Conservation (phyloP, 1,140 invertebrate species). For the Drosophila mojavensis region DNA sequence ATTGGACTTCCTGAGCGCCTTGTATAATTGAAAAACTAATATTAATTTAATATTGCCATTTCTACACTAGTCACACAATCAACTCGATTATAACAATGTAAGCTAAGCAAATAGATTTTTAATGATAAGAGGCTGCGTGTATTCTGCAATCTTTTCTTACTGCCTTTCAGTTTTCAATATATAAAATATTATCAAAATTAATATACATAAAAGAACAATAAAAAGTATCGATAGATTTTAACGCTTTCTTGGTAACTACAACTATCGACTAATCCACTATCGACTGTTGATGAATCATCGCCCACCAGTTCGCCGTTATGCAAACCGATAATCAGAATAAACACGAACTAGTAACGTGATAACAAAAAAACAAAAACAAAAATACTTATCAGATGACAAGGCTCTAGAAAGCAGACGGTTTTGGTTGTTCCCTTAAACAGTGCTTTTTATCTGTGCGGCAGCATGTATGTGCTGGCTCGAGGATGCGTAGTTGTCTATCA, state of each 20-base stretch:
- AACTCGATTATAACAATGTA: too few relatives aligned
- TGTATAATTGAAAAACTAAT: too few relatives aligned
- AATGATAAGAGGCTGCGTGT: too few relatives aligned
- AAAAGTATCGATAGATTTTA: neutral
- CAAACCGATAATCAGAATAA: slow-evolving; percentile 28
- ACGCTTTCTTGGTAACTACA: neutral
- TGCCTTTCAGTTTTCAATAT: neutral
- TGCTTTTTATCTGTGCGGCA: neutral
- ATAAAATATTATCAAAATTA: neutral
- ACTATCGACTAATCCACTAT: neutral
- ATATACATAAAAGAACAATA: neutral
- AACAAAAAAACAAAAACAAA: neutral
- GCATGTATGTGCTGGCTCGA: neutral
- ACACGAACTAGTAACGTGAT: slow-evolving; percentile 19
- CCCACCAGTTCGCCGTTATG: slow-evolving; percentile 1
- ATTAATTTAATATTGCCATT: too few relatives aligned
- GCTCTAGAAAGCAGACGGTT: slow-evolving; percentile 1
- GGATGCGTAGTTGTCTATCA: neutral
- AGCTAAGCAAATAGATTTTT: neutral
- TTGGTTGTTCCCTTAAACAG: slow-evolving; percentile 7
- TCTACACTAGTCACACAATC: too few relatives aligned
- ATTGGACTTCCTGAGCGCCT: too few relatives aligned
- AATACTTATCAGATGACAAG: neutral
- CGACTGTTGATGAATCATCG: neutral
- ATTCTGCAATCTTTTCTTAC: neutral